phyloP scores from a whole-genome alignment of 1,140 invertebrate species.

The Drosophila bocqueti region DNA sequence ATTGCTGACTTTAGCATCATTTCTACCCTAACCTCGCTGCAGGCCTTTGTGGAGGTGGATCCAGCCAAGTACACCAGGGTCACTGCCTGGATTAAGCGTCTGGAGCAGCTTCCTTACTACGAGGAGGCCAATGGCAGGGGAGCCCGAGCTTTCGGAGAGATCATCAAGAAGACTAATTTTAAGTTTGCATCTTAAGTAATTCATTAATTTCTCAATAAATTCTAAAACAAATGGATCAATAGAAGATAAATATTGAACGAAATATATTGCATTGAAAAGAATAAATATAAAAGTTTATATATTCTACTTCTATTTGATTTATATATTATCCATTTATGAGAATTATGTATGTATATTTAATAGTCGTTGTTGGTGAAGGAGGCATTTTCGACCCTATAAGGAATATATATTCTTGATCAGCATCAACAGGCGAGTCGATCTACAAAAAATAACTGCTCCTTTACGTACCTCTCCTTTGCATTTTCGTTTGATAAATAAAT shows the following conservation, averaged over 20 bases:
- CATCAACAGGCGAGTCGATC: too few relatives aligned
- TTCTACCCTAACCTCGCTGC: constrained; percentile 76
- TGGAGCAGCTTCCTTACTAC: constrained; percentile 80
- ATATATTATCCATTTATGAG: background rate
- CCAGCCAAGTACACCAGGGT: constrained; percentile 59
- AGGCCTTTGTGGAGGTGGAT: constrained; percentile 68
- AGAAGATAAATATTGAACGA: too few relatives aligned
- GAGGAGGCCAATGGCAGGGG: constrained; percentile 84
- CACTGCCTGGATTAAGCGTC: constrained; percentile 62
- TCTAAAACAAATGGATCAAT: background rate
- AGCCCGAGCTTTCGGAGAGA: constrained; percentile 76
- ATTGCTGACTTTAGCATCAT: constrained; percentile 87
- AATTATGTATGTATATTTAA: too few relatives aligned
- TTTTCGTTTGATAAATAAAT: too few relatives aligned
- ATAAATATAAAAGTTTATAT: background rate
- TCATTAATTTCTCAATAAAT: background rate
- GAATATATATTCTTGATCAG: too few relatives aligned
- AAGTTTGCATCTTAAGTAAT: constrained; percentile 15
- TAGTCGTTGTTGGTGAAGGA: too few relatives aligned
- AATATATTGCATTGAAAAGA: background rate
- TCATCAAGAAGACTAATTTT: constrained; percentile 38
- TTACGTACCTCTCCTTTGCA: too few relatives aligned
- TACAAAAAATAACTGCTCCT: too few relatives aligned
- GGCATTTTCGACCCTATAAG: too few relatives aligned
- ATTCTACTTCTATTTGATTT: background rate